phyloP scores from a whole-genome alignment of 2,888 invertebrate species.

The Epinotia nisella region DNA sequence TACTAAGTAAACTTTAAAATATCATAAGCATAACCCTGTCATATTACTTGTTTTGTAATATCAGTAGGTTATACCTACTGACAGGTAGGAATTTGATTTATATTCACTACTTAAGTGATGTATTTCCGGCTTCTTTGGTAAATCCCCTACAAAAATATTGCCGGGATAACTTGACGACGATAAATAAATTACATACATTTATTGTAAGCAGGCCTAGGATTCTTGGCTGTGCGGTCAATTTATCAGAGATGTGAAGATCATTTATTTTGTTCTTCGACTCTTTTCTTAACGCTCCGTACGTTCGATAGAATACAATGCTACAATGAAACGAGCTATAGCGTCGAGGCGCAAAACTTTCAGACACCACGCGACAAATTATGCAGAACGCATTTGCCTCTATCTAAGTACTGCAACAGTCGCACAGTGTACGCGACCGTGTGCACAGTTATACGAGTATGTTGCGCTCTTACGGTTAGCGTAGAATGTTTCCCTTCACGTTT shows the following conservation, averaged over 20 bases:
- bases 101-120: constrained; percentile 22
- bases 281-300: constrained; percentile 14
- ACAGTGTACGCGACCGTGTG: constrained; percentile 15
- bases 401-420: constrained; percentile 27
- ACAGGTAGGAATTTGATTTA: constrained; percentile 21
- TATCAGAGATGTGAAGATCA: constrained; percentile 28
- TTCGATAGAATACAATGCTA: constrained; percentile 45
- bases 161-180: constrained; percentile 29
- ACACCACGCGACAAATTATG: constrained; percentile 48
- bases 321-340: constrained; percentile 48
- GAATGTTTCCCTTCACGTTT: constrained; percentile 31
- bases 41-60: background rate
- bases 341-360: constrained; percentile 50
- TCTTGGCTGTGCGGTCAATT: constrained; percentile 20
- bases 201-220: constrained; percentile 12
- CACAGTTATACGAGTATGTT: constrained; percentile 38
- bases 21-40: no score
- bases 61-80: background rate
- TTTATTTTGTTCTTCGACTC: constrained; percentile 36
- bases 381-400: constrained; percentile 44
- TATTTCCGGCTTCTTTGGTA: constrained; percentile 10
- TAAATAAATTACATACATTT: constrained; percentile 36
- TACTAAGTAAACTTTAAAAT: no score
- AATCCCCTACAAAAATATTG: constrained; percentile 13
- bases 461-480: constrained; percentile 34